These are phyloP conservation scores for Drosophila fulvimacula DNA, from an alignment of 2,888 invertebrate species.

Conservation along the genomic window DNA sequence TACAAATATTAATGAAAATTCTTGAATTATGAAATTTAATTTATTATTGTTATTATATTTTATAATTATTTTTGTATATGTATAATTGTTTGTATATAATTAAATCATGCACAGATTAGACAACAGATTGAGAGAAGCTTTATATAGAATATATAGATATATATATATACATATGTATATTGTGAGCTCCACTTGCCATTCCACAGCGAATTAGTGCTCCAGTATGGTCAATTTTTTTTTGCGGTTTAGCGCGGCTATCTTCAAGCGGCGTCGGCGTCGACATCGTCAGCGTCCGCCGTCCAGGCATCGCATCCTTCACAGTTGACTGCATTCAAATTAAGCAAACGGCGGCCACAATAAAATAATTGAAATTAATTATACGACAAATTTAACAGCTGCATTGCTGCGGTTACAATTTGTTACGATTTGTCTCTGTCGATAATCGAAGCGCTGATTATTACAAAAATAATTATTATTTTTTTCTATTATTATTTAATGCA, in stretches of 20 bases:
- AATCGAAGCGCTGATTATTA: constrained; percentile 46
- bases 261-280: constrained; percentile 59
- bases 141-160: background rate
- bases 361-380: constrained; percentile 83
- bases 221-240: constrained; percentile 49
- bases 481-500: background rate
- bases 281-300: constrained; percentile 51
- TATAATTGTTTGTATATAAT: background rate
- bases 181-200: constrained; percentile 24
- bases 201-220: constrained; percentile 34
- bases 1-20: background rate
- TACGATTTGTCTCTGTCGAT: constrained; percentile 63
- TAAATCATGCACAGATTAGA: constrained; percentile 5
- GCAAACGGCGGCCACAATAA: constrained; percentile 70
- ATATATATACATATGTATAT: background rate
- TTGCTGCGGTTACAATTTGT: constrained; percentile 68
- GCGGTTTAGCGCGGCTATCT: constrained; percentile 72
- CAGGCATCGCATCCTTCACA: constrained; percentile 83
- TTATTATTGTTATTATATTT: background rate
- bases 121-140: background rate
- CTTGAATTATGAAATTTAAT: background rate
- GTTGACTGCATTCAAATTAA: constrained; percentile 82
- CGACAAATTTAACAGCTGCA: constrained; percentile 76
- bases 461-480: constrained; percentile 3
- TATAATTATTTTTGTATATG: background rate